Conservation (phyloP, 2,113 vertebrate species). For the Platysteira castanea region DNA sequence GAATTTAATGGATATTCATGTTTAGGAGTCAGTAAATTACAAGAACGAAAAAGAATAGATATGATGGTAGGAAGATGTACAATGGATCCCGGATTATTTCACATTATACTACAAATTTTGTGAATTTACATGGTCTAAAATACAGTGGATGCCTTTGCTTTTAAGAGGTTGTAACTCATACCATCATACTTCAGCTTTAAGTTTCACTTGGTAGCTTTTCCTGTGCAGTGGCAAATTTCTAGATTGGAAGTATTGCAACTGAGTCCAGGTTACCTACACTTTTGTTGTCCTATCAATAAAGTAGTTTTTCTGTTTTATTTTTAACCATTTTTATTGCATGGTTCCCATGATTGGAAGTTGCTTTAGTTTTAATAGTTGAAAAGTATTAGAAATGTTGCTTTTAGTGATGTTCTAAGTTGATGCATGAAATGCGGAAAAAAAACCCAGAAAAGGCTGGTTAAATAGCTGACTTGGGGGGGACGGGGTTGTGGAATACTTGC, state of each 20-base stretch:
- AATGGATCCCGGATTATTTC: not conserved
- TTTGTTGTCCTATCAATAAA: not conserved
- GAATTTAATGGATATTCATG: not conserved
- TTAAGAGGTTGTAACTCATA: not conserved
- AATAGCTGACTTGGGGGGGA: not conserved
- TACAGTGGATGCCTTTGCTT: not conserved
- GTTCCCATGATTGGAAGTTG: not conserved
- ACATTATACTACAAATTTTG: not conserved
- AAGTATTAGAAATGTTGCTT: not conserved
- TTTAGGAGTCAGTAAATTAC: not conserved
- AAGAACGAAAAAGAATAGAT: not conserved
- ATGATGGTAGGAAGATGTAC: not conserved
- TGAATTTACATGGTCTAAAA: not conserved
- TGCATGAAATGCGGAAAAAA: not conserved
- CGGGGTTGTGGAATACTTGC: not conserved
- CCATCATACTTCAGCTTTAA: not conserved
- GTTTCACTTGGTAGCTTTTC: not conserved
- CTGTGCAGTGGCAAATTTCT: not conserved
- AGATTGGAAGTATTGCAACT: not conserved
- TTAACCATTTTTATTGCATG: not conserved
- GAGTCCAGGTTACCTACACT: not conserved
- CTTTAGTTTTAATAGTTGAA: not conserved
- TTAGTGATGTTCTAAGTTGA: not conserved
- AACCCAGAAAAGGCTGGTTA: not conserved
- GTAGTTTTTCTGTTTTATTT: not conserved